Percentiles rank a stretch among this genome's conserved stretches.
Conservation (phyloP, 2,797 vertebrate species). For the Chanos chanos region DNA sequence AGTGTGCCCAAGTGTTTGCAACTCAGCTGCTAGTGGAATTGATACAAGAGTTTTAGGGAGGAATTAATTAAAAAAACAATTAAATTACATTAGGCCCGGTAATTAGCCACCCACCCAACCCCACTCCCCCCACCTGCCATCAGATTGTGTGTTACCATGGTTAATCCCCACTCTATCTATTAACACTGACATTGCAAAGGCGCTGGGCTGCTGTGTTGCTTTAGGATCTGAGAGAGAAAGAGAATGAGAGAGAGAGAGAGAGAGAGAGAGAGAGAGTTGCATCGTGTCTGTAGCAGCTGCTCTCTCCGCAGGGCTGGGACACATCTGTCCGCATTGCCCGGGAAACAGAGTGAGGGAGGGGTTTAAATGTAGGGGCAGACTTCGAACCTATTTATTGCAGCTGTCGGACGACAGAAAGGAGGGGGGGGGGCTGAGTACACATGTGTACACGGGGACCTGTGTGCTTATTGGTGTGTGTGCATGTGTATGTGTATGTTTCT, state of each 20-base stretch:
- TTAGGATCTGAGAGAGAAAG: too few relatives aligned
- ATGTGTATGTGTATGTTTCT: too few relatives aligned
- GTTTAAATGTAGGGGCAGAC: constrained; percentile 25
- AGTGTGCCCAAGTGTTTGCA: too few relatives aligned
- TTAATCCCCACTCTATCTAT: constrained; percentile 58
- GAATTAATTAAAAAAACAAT: constrained; percentile 59
- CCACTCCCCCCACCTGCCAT: background rate
- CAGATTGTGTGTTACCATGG: constrained; percentile 46
- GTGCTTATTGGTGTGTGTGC: too few relatives aligned
- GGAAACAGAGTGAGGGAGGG: constrained; percentile 12
- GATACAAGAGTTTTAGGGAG: constrained; percentile 29
- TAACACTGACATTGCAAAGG: constrained; percentile 51
- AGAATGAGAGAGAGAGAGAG: background rate
- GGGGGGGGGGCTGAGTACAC: too few relatives aligned
- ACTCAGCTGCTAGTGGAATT: too few relatives aligned
- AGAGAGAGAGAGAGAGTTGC: background rate
- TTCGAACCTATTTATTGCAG: constrained; percentile 32
- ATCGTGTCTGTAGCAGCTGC: too few relatives aligned
- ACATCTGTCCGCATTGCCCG: constrained; percentile 34
- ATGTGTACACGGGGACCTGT: too few relatives aligned
- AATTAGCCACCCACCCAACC: constrained; percentile 47
- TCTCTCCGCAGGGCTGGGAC: background rate
- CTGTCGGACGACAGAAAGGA: constrained; percentile 10
- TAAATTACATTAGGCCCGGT: constrained; percentile 57
- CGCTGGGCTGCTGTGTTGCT: constrained; percentile 34